phyloP scores from a whole-genome alignment of 2,797 vertebrate genomes.

The Tragelaphus eurycerus region DNA sequence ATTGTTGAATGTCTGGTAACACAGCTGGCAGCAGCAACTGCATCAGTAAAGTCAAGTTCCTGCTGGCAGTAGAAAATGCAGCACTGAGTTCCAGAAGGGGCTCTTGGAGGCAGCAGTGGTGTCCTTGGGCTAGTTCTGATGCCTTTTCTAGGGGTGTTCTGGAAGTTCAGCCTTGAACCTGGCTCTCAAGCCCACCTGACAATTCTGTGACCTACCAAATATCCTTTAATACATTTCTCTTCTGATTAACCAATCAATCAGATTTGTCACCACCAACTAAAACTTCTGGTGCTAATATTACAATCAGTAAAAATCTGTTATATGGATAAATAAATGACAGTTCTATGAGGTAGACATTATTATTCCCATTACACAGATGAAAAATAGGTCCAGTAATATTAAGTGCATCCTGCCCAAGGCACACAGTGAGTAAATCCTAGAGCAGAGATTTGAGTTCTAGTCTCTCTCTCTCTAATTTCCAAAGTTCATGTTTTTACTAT shows the following conservation, averaged over 20 bases:
- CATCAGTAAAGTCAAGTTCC: neutral
- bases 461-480: neutral
- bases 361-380: neutral
- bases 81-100: neutral
- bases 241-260: neutral
- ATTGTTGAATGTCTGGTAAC: neutral
- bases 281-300: neutral
- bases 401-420: neutral
- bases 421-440: neutral
- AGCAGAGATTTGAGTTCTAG: constrained; percentile 13
- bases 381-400: constrained; percentile 4
- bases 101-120: neutral
- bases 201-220: neutral
- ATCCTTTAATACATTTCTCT: neutral
- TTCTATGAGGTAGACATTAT: neutral
- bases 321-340: neutral
- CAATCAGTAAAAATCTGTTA: neutral
- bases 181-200: neutral
- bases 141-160: neutral
- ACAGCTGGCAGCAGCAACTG: neutral
- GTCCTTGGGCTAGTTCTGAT: neutral
- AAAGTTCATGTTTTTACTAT: neutral
- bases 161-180: neutral
- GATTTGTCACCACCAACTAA: neutral
- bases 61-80: neutral